Percentiles rank a stretch among this genome's conserved stretches.
phyloP scores from a whole-genome alignment of 1,140 invertebrate genomes.

The Acromyrmex echinatior region DNA sequence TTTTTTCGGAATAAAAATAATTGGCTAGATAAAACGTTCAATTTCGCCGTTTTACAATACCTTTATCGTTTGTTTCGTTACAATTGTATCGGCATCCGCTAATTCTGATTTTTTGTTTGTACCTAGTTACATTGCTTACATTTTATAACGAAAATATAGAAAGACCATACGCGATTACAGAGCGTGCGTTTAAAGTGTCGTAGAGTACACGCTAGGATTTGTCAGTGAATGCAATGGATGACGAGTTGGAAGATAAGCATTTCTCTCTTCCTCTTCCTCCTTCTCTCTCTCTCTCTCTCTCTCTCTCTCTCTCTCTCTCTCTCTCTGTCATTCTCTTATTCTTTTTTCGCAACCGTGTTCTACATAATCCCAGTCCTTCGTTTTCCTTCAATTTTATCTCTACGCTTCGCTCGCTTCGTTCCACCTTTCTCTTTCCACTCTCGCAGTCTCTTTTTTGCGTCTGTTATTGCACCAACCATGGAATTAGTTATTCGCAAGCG shows the following conservation, averaged over 20 bases:
- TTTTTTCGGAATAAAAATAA: constrained; percentile 23
- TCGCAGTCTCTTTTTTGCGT: constrained; percentile 6
- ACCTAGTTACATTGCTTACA: not conserved
- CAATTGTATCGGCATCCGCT: not conserved
- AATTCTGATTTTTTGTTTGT: constrained; percentile 17
- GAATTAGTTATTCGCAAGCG: constrained; percentile 40
- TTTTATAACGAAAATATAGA: constrained; percentile 14
- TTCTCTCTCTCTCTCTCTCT: not conserved
- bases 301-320: not conserved
- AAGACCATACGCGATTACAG: not conserved
- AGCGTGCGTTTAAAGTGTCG: not conserved
- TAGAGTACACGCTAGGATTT: not conserved
- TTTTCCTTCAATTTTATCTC: constrained; percentile 51
- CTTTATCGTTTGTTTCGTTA: constrained; percentile 23
- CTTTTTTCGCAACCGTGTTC: not conserved
- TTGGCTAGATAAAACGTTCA: constrained; percentile 18
- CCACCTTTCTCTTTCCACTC: constrained; percentile 3
- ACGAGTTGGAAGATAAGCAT: constrained; percentile 33
- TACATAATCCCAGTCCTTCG: constrained; percentile 36
- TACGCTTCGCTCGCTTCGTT: not conserved
- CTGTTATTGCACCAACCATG: constrained; percentile 42
- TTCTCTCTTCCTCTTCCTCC: not conserved
- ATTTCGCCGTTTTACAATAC: constrained; percentile 16
- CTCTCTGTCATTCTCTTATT: not conserved
- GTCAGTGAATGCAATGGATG: constrained; percentile 9